A percentile compares a stretch with the other conserved stretches of the same genome.
Evolutionary conservation across 2,888 invertebrate species (phyloP).

Genomic region (Camptogramma bilineatum): DNA sequence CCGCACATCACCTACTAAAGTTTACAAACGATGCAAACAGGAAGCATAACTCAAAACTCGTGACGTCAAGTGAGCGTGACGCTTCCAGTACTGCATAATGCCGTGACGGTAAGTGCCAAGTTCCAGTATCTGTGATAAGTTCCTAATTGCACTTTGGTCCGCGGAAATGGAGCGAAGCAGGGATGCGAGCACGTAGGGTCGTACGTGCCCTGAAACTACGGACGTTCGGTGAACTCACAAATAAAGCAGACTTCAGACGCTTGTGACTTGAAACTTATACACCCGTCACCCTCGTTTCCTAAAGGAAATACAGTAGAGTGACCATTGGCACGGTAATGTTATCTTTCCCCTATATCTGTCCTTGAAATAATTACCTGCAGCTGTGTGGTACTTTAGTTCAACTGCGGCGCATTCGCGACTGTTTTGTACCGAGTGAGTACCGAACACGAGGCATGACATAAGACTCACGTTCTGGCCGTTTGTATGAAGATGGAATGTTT

Average conservation of each 20-base stretch:
- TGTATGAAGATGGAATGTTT: no score
- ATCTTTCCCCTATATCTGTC: no score
- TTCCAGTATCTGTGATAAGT: conserved; percentile 61
- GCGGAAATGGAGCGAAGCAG: conserved; percentile 70
- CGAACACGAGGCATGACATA: no score
- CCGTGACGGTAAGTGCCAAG: conserved; percentile 49
- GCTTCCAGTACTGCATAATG: conserved; percentile 31
- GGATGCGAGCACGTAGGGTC: conserved; percentile 62
- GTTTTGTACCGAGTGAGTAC: no score
- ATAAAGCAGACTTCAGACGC: background rate
- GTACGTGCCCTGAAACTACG: conserved; percentile 70
- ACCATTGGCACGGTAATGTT: no score
- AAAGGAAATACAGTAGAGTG: background rate
- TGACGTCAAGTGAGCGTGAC: conserved; percentile 40
- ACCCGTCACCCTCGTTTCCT: background rate
- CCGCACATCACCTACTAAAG: conserved; percentile 11
- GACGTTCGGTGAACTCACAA: conserved; percentile 11
- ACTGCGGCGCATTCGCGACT: no score
- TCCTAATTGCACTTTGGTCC: conserved; percentile 76
- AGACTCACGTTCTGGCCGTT: no score
- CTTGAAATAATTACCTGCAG: no score
- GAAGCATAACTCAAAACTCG: conserved; percentile 38
- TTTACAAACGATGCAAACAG: conserved; percentile 22
- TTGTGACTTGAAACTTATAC: background rate
- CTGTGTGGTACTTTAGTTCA: no score